phyloP scores from a whole-genome alignment of 2,797 vertebrate genomes.

The Falco naumanni region DNA sequence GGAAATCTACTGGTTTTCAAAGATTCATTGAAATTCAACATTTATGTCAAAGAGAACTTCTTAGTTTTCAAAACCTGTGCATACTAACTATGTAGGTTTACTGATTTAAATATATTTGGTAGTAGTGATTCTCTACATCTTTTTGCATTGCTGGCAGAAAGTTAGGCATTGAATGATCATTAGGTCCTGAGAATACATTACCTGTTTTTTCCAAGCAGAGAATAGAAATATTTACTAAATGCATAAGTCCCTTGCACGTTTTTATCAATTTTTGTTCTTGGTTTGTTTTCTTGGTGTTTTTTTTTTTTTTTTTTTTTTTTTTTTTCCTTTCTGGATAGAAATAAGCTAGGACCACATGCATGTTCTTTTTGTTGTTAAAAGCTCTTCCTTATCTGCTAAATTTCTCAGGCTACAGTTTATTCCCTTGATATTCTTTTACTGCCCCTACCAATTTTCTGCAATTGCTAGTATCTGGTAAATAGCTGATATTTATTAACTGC shows the following conservation, averaged over 20 bases:
- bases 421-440: background rate
- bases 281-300: no score
- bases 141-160: background rate
- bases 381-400: background rate
- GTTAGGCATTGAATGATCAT: background rate
- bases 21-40: background rate
- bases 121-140: background rate
- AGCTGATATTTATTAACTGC: background rate
- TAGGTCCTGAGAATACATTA: background rate
- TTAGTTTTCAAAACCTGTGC: background rate
- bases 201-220: background rate
- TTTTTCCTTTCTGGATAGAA: background rate
- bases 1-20: background rate
- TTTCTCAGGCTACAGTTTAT: background rate
- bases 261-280: background rate
- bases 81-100: background rate
- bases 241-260: background rate
- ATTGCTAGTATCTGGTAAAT: background rate
- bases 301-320: no score
- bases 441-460: background rate
- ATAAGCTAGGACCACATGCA: background rate
- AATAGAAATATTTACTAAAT: background rate
- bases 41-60: background rate
- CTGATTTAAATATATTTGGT: background rate
- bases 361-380: background rate